Evolutionary conservation across 2,797 vertebrate genomes (phyloP), one percentile per base, ranked within the genome.

Genomic region (Acropternis orthonyx): DNA sequence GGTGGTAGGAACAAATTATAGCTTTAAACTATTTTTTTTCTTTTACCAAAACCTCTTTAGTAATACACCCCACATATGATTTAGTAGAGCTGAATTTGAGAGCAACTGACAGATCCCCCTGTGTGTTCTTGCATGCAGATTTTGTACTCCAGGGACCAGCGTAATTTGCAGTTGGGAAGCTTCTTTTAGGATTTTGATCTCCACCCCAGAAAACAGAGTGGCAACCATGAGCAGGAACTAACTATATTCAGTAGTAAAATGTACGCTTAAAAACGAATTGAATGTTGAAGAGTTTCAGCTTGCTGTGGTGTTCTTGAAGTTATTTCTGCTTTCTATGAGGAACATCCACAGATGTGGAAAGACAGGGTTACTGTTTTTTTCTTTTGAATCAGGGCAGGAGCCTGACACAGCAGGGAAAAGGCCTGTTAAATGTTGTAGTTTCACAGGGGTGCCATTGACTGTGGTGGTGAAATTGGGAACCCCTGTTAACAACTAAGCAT

Each of bases 161-260:
- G 30, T 96, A 94, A 96, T 91, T 96, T 89, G 79, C 83, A 96
- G 91, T 69, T 95, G 75, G 73, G 69, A 90, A 91, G 59, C 56
- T 96, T 82, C 95, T 95, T 96, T 92, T 52, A 93, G 89, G 58
- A 81, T 92, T 95, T 96, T 52, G 30, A 44, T 87, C 72, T 92
- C 94, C 93, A 92, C 85, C 90, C 80, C 39, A 85, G 36, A 72
- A 89, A 88, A 83, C 10, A 72, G 54, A 81, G 61, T 36, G 28
- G 66, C 43, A 88, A 73, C 26, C 36, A 76, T 61, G 16, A 94
- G 54, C 28, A 74, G 41, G 49, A 34, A 76, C 16, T 61, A 84
- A 63, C 69, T 88, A n/a, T 56, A 67, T 76, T 83, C 41, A 81
- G 74, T 49, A 66, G 59, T 20, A 69, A 92, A 95, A 81, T 21